phyloP scores from a whole-genome alignment of 1,140 invertebrate species.

The Ceratoteleas bidentatus region DNA sequence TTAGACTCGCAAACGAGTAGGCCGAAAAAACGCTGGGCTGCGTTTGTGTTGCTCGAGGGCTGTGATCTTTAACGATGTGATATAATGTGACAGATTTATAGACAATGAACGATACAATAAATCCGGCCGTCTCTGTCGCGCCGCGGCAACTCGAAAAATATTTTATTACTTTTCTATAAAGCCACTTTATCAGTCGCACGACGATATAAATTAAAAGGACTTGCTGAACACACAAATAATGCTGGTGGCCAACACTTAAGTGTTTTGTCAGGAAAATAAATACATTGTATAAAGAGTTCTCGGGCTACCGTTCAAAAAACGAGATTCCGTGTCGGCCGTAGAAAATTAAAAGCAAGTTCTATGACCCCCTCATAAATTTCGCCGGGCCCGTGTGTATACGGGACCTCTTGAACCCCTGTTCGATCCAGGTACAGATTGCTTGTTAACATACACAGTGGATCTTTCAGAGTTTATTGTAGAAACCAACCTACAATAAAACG shows the following conservation, averaged over 20 bases:
- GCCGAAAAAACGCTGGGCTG: conserved; percentile 23
- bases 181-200: conserved; percentile 7
- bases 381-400: conserved; percentile 17
- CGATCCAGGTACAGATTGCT: conserved; percentile 48
- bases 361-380: conserved; percentile 62
- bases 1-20: conserved; percentile 76
- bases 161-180: conserved; percentile 26
- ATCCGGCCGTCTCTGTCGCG: conserved; percentile 6
- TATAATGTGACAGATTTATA: conserved; percentile 58
- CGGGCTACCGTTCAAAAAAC: conserved; percentile 31
- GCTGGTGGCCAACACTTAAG: conserved; percentile 12
- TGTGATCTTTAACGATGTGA: conserved; percentile 48
- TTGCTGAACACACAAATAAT: not conserved
- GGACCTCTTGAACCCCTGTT: conserved; percentile 25
- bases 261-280: conserved; percentile 17
- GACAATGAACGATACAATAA: conserved; percentile 48
- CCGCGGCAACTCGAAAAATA: not conserved
- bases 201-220: conserved; percentile 7
- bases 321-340: conserved; percentile 12
- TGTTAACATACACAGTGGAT: conserved; percentile 35
- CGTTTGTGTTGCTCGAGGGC: conserved; percentile 17
- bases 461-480: conserved; percentile 35
- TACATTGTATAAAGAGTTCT: conserved; percentile 17
- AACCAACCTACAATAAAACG: conserved; percentile 44
- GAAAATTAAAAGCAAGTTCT: conserved; percentile 52